Evolutionary conservation across 1,140 invertebrate species (phyloP).

Genomic region (Brachionus paranguensis): DNA sequence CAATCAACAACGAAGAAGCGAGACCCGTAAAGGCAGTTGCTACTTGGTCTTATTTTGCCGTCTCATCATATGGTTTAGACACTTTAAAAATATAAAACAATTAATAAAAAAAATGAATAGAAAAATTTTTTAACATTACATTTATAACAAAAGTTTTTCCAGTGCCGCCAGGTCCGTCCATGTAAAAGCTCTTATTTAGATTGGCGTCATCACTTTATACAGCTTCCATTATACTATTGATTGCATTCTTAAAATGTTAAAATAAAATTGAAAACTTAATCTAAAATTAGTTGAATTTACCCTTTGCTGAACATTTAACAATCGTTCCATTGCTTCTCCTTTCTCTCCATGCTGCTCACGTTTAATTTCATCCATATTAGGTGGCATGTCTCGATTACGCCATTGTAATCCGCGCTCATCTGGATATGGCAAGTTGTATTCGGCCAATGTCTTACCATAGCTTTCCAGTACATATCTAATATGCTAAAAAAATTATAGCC

Average conservation of each 20-base stretch:
- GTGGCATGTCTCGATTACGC: neutral
- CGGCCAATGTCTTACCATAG: neutral
- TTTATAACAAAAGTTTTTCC: no score
- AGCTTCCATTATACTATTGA: neutral
- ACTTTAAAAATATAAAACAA: no score
- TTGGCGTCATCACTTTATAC: neutral
- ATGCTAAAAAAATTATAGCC: neutral
- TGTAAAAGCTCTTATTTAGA: neutral
- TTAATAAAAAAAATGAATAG: no score
- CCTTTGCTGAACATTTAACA: no score
- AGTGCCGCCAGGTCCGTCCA: neutral
- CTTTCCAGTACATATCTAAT: neutral
- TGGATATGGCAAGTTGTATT: neutral
- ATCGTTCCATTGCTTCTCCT: no score
- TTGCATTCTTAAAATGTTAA: neutral
- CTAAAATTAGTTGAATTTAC: no score
- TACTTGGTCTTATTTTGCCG: constrained; percentile 42
- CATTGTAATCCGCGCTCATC: neutral
- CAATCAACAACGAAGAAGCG: constrained; percentile 56
- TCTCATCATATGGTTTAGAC: neutral
- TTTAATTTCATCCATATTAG: no score
- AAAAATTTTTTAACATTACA: no score
- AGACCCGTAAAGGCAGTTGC: constrained; percentile 59
- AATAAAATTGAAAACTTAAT: neutral
- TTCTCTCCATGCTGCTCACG: no score